Percentiles rank a stretch among this genome's conserved stretches.
Evolutionary conservation across 2,888 invertebrate genomes (phyloP).

Genomic region (Drosophila falleni): DNA sequence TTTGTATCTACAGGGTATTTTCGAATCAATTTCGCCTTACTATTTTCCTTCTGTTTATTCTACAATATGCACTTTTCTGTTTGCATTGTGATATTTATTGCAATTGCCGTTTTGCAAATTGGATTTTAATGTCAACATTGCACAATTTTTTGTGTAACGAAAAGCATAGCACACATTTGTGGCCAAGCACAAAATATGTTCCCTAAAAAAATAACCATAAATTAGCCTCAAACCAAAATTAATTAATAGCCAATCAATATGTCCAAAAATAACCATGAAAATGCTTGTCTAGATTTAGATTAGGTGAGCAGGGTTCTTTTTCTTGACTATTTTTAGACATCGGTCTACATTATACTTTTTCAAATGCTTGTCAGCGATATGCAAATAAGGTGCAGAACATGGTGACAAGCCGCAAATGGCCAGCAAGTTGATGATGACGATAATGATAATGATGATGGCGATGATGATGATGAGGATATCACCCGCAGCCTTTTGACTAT

Average conservation of each 20-base stretch:
- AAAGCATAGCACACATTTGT: slow-evolving; percentile 20
- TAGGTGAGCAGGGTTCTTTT: not conserved
- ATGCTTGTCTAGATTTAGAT: slow-evolving; percentile 7
- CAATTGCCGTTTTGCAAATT: slow-evolving; percentile 46
- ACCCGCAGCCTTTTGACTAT: slow-evolving; percentile 16
- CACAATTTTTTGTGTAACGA: not conserved
- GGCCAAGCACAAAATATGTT: slow-evolving; percentile 4
- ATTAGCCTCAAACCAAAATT: slow-evolving; percentile 30
- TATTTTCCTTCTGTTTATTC: not conserved
- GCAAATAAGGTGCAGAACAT: slow-evolving; percentile 47
- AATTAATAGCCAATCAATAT: slow-evolving; percentile 24
- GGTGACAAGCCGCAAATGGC: slow-evolving; percentile 27
- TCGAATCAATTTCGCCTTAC: not conserved
- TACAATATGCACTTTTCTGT: slow-evolving; percentile 17
- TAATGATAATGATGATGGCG: slow-evolving; percentile 28
- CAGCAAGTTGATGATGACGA: slow-evolving; percentile 25
- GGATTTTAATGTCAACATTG: slow-evolving; percentile 63
- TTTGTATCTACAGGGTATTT: not conserved
- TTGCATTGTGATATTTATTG: slow-evolving; percentile 46
- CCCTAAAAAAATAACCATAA: not conserved
- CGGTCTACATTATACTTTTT: slow-evolving; percentile 11
- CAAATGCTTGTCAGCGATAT: slow-evolving; percentile 46
- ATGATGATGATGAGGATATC: slow-evolving; percentile 28
- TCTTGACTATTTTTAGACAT: slow-evolving; percentile 7
- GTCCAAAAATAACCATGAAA: not conserved